These are phyloP conservation scores for Trichechus manatus DNA, from an alignment of 2,113 vertebrate species.

Conservation along the genomic window DNA sequence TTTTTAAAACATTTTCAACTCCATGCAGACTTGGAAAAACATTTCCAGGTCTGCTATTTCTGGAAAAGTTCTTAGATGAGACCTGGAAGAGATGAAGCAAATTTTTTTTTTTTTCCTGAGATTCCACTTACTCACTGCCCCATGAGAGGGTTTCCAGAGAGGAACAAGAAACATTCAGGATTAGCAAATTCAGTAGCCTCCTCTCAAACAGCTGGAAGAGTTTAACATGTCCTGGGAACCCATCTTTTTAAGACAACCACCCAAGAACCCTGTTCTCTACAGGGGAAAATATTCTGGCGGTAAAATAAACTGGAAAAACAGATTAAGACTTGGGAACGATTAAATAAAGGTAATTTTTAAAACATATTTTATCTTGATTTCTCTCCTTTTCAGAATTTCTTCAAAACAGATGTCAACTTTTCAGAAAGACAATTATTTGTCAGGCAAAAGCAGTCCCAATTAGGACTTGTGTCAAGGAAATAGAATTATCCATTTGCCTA, in stretches of 20 bases:
- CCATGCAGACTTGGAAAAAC: neutral
- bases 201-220: neutral
- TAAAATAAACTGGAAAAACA: constrained; percentile 21
- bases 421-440: constrained; percentile 79
- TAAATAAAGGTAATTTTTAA: neutral
- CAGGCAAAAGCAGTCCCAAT: constrained; percentile 82
- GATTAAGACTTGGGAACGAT: neutral
- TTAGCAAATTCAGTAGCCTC: neutral
- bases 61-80: neutral
- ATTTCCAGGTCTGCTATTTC: neutral
- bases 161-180: neutral
- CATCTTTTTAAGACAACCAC: constrained; percentile 8
- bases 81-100: neutral
- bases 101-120: neutral
- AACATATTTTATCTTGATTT: neutral
- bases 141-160: neutral
- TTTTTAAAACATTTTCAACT: neutral
- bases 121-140: neutral
- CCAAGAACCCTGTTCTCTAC: neutral
- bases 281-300: neutral
- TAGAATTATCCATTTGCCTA: constrained; percentile 83
- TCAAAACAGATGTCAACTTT: constrained; percentile 70
- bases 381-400: constrained; percentile 54
- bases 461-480: constrained; percentile 79
- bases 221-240: neutral